phyloP scores from a whole-genome alignment of 2,113 vertebrate genomes.

The Scomber colias region DNA sequence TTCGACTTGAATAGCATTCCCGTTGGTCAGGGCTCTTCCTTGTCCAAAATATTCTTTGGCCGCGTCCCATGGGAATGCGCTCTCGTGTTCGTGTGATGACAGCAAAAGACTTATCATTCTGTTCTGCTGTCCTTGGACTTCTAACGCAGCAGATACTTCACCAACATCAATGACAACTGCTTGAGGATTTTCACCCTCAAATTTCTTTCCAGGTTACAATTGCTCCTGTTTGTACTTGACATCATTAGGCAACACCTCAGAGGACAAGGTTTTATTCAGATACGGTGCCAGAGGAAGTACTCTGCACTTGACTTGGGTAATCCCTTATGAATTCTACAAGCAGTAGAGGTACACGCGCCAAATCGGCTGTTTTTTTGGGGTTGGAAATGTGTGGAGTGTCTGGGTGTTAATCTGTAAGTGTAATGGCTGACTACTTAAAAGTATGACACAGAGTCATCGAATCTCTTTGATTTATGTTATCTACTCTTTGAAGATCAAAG shows the following conservation, averaged over 20 bases:
- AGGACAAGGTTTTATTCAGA: conserved; percentile 5
- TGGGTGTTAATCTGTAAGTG: neutral
- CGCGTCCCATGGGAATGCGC: conserved; percentile 43
- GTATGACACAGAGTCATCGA: too few relatives aligned
- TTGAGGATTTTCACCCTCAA: conserved; percentile 31
- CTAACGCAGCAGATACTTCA: conserved; percentile 53
- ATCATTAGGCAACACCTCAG: neutral
- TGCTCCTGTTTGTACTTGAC: neutral
- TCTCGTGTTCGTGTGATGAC: conserved; percentile 48
- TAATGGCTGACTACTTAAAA: conserved; percentile 6
- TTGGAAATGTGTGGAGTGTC: conserved; percentile 14
- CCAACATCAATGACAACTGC: conserved; percentile 38
- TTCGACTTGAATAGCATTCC: conserved; percentile 43
- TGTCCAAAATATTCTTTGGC: conserved; percentile 45
- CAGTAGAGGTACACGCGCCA: neutral
- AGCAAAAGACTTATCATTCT: conserved; percentile 64
- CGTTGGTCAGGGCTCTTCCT: conserved; percentile 20
- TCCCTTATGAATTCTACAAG: conserved; percentile 4
- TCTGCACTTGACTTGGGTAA: neutral
- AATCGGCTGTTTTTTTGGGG: conserved; percentile 6
- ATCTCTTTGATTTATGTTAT: too few relatives aligned
- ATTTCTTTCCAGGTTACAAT: neutral
- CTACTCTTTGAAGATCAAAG: too few relatives aligned
- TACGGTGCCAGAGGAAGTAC: neutral
- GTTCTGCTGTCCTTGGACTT: conserved; percentile 68